Conservation (phyloP, 2,797 vertebrate genomes). For the Sebastes hubbsi region DNA sequence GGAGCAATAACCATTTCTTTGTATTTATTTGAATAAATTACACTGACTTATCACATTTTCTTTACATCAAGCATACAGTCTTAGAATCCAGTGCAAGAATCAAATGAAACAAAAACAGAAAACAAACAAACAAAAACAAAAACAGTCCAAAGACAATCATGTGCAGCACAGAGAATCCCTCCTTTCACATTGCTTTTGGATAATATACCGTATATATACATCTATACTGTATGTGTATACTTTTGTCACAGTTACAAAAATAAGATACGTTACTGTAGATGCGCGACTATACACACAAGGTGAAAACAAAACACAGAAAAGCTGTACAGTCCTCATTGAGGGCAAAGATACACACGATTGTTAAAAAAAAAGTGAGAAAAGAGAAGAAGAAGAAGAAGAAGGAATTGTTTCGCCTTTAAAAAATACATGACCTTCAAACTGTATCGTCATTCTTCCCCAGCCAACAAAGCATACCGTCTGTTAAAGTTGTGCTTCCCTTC, state of each 20-base stretch:
- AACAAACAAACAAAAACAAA: slow-evolving; percentile 46
- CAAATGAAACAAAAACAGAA: slow-evolving; percentile 58
- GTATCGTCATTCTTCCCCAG: slow-evolving; percentile 28
- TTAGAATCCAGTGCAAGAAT: slow-evolving; percentile 78
- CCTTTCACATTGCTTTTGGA: slow-evolving; percentile 68
- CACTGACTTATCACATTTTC: slow-evolving; percentile 76
- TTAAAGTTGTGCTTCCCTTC: slow-evolving; percentile 66
- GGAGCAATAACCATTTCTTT: slow-evolving; percentile 51
- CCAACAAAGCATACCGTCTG: slow-evolving; percentile 53
- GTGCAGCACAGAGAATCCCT: slow-evolving; percentile 79
- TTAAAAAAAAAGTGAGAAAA: slow-evolving; percentile 63
- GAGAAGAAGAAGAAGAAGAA: slow-evolving; percentile 38
- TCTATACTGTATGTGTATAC: slow-evolving; percentile 75
- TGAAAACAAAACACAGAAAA: slow-evolving; percentile 86
- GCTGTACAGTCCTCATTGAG: slow-evolving; percentile 96
- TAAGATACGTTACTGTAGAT: slow-evolving; percentile 87
- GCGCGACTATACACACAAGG: slow-evolving; percentile 87
- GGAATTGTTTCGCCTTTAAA: slow-evolving; percentile 54
- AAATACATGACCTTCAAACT: slow-evolving; percentile 59
- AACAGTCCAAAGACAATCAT: slow-evolving; percentile 76
- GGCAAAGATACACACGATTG: slow-evolving; percentile 88
- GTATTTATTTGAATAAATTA: slow-evolving; percentile 86
- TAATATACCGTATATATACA: slow-evolving; percentile 78
- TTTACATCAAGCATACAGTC: slow-evolving; percentile 82
- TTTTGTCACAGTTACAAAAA: slow-evolving; percentile 88